Percentiles rank a stretch among this genome's conserved stretches.
Evolutionary conservation across 2,888 invertebrate species (phyloP).

Genomic region (Mythimna loreyi): DNA sequence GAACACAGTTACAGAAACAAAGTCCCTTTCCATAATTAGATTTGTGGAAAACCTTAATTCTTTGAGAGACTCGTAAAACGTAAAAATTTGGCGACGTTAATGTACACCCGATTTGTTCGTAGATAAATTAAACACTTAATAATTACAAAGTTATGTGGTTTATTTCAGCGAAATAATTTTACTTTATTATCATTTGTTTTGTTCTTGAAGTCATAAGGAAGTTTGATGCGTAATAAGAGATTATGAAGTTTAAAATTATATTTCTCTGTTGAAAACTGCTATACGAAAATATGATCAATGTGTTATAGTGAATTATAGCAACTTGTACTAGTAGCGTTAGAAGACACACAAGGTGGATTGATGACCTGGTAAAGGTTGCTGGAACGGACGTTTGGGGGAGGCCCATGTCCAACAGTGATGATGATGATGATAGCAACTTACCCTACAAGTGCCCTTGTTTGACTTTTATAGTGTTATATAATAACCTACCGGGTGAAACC

Average conservation of each 20-base stretch:
- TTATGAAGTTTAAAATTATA: constrained; percentile 27
- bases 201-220: constrained; percentile 21
- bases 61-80: constrained; percentile 32
- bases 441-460: too few relatives aligned
- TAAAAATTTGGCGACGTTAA: constrained; percentile 40
- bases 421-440: too few relatives aligned
- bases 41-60: constrained; percentile 48
- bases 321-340: neutral
- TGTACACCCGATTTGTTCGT: constrained; percentile 24
- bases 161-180: constrained; percentile 33
- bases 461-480: too few relatives aligned
- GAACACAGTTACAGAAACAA: constrained; percentile 55
- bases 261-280: constrained; percentile 2
- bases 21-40: constrained; percentile 57
- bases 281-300: neutral
- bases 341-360: too few relatives aligned
- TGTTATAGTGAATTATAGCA: neutral
- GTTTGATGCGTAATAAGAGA: constrained; percentile 28
- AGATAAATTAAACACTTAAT: constrained; percentile 48
- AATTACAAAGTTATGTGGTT: constrained; percentile 41
- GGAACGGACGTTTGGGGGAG: too few relatives aligned
- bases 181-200: constrained; percentile 41
- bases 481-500: too few relatives aligned
- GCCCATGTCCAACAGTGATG: too few relatives aligned
- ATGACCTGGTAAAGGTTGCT: too few relatives aligned